phyloP scores from a whole-genome alignment of 2,797 vertebrate species.

The Thaleichthys pacificus region DNA sequence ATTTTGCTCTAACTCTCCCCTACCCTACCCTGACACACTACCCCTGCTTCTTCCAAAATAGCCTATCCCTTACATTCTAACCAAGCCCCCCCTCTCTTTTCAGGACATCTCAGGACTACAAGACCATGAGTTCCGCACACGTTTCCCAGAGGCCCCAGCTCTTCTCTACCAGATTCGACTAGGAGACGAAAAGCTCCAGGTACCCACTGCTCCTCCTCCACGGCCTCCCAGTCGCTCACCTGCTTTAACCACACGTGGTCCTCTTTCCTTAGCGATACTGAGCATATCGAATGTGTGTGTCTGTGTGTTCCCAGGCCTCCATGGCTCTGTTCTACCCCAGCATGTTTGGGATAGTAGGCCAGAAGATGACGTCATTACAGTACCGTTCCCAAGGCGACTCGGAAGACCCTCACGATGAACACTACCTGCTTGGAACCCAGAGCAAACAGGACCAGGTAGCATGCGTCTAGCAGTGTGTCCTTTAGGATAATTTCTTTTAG shows the following conservation, averaged over 20 bases:
- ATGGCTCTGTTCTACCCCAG: slow-evolving; percentile 97
- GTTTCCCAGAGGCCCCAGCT: slow-evolving; percentile 90
- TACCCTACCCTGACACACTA: neutral
- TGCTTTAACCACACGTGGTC: too few relatives aligned
- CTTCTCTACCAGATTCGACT: slow-evolving; percentile 90
- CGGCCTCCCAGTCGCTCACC: too few relatives aligned
- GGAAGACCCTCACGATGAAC: slow-evolving; percentile 95
- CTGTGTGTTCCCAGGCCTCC: slow-evolving; percentile 78
- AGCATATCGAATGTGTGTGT: neutral
- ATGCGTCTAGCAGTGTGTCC: too few relatives aligned
- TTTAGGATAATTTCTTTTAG: too few relatives aligned
- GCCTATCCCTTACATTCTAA: too few relatives aligned
- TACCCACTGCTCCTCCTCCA: slow-evolving; percentile 41
- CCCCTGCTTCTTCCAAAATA: too few relatives aligned
- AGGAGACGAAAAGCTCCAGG: slow-evolving; percentile 97
- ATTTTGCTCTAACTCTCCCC: too few relatives aligned
- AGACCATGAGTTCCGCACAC: slow-evolving; percentile 95
- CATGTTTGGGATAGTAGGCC: slow-evolving; percentile 94
- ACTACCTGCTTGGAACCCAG: slow-evolving; percentile 93
- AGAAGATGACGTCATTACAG: slow-evolving; percentile 94
- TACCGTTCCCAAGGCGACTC: slow-evolving; percentile 91
- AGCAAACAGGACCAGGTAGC: slow-evolving; percentile 97
- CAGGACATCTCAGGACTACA: slow-evolving; percentile 96
- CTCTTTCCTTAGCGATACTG: too few relatives aligned
- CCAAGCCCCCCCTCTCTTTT: neutral